A percentile compares a stretch with the other conserved stretches of the same genome.
These are phyloP conservation scores for Dasypogon diadema DNA, from an alignment of 2,888 invertebrate species.

Conservation along the genomic window DNA sequence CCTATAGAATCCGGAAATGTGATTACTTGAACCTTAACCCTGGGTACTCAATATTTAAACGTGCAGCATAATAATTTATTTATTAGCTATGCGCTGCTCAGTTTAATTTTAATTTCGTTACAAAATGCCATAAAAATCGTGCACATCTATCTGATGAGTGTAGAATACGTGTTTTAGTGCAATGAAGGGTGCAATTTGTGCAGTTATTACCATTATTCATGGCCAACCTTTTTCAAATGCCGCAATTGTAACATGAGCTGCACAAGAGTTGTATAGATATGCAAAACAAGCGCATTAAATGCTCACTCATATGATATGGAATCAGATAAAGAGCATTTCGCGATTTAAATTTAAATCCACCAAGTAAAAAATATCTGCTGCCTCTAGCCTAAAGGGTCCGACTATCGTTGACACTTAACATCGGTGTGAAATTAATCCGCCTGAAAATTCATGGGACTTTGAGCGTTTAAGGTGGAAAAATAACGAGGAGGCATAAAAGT, in stretches of 20 bases:
- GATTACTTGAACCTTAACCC: too few species aligned
- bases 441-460: neutral
- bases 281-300: constrained; percentile 11
- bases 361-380: constrained; percentile 1
- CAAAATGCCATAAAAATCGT: too few species aligned
- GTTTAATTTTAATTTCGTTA: too few species aligned
- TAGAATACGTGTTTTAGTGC: too few species aligned
- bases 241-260: constrained; percentile 15
- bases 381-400: constrained; percentile 47
- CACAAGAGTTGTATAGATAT: neutral
- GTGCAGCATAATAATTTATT: too few species aligned
- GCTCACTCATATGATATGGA: neutral
- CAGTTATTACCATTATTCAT: neutral
- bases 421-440: constrained; percentile 52
- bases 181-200: neutral
- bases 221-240: neutral
- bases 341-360: constrained; percentile 22
- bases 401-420: constrained; percentile 49
- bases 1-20: too few species aligned
- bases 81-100: too few species aligned
- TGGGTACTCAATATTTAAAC: too few species aligned
- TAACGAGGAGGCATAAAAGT: neutral
- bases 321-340: constrained; percentile 6
- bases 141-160: too few species aligned
- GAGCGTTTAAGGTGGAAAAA: neutral